Evolutionary conservation across 2,888 invertebrate species (phyloP).

Genomic region (Drosophila diplacantha): DNA sequence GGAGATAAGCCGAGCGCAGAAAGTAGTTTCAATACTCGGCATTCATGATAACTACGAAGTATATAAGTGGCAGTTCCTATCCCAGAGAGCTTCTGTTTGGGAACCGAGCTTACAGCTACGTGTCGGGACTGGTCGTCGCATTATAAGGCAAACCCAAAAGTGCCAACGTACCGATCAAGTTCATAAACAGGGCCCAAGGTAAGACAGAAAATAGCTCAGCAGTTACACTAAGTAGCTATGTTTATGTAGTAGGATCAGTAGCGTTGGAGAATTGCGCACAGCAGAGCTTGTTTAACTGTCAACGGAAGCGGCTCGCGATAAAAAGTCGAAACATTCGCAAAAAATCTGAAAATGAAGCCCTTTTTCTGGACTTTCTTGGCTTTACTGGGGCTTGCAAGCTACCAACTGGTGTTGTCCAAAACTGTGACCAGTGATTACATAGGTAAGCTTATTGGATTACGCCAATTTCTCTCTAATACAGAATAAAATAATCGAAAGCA

Average conservation of each 20-base stretch:
- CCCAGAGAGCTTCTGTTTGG: slow-evolving; percentile 9
- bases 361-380: slow-evolving; percentile 8
- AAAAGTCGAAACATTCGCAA: slow-evolving; percentile 29
- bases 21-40: slow-evolving; percentile 3
- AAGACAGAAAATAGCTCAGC: slow-evolving; percentile 5
- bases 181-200: slow-evolving; percentile 46
- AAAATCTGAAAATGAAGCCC: slow-evolving; percentile 21
- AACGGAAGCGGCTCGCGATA: slow-evolving; percentile 62
- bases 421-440: slow-evolving; percentile 48
- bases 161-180: slow-evolving; percentile 47
- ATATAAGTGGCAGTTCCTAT: slow-evolving; percentile 8
- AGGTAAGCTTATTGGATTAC: slow-evolving; percentile 48
- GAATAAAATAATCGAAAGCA: not conserved
- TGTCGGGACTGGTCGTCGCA: slow-evolving; percentile 3
- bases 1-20: slow-evolving; percentile 38
- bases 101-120: not conserved
- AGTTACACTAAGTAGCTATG: not conserved
- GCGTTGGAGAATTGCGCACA: slow-evolving; percentile 14
- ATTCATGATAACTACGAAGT: slow-evolving; percentile 2
- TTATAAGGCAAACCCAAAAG: slow-evolving; percentile 32
- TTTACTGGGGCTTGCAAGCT: slow-evolving; percentile 20
- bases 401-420: slow-evolving; percentile 32
- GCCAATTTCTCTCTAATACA: not conserved
- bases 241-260: not conserved
- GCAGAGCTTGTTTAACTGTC: slow-evolving; percentile 28